phyloP scores from a whole-genome alignment of 2,113 vertebrate genomes.

The Pelodiscus sinensis region DNA sequence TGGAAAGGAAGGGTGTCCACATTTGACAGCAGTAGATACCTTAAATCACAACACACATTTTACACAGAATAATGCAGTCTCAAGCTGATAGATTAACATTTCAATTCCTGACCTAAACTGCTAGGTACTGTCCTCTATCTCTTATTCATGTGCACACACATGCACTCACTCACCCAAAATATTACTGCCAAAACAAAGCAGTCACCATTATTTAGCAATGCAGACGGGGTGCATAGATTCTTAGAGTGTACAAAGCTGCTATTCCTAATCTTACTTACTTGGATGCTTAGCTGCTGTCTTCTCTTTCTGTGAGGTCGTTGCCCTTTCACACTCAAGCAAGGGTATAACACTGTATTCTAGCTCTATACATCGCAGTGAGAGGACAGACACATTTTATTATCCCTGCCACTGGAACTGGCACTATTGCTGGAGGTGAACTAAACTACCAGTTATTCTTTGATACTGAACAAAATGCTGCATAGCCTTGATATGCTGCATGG shows the following conservation, averaged over 20 bases:
- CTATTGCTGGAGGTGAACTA: neutral
- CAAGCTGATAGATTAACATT: slow-evolving; percentile 24
- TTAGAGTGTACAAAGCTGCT: slow-evolving; percentile 10
- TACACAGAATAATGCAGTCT: neutral
- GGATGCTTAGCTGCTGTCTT: neutral
- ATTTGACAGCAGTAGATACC: neutral
- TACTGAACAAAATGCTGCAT: neutral
- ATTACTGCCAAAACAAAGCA: slow-evolving; percentile 54
- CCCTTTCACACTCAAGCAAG: neutral
- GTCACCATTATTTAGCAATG: slow-evolving; percentile 34
- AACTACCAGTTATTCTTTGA: slow-evolving; percentile 17
- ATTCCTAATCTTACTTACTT: slow-evolving; percentile 25
- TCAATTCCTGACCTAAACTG: slow-evolving; percentile 56
- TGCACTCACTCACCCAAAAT: neutral
- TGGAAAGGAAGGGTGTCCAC: neutral
- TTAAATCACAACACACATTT: neutral
- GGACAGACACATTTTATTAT: slow-evolving; percentile 29
- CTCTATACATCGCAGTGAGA: neutral
- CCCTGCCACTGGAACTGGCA: slow-evolving; percentile 13
- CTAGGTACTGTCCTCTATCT: slow-evolving; percentile 44
- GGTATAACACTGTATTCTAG: neutral
- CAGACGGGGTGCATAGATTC: slow-evolving; percentile 13
- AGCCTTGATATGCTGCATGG: slow-evolving; percentile 11
- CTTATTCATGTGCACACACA: neutral
- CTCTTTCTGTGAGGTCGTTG: neutral